Evolutionary conservation across 1,140 invertebrate genomes (phyloP), one percentile per base, ranked within the genome.

Genomic region (Drosophila kepulauana): DNA sequence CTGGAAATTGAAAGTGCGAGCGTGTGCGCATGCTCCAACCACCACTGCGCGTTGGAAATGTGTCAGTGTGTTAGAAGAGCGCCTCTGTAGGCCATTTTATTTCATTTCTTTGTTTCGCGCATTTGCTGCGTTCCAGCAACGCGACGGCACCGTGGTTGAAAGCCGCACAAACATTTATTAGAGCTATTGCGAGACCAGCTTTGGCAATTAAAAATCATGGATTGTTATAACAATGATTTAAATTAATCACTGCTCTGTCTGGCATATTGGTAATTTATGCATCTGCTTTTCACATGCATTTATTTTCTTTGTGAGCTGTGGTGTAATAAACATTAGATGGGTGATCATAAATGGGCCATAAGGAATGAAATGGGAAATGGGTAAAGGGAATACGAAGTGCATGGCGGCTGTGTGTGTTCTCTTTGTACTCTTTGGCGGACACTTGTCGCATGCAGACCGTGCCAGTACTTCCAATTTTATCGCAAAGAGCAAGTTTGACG

Each of bases 41-140:
- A 73, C 35, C 45, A 45, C 16, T 86, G 82, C 75, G 82, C 82
- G 76, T 78, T 88, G 84, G 81, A 87, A 87, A 84, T 87, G 85
- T 88, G 84, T 87, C 87, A 87, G 80, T 87, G 81, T 87, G 85
- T 70, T 87, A 87, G 72, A 63, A 77, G 75, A 77, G 76, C 70
- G 52, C 35, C 41, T 45, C 66, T 61, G 58, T 49, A 48, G 49
- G 35, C 65, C 49, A 56, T 78, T 84, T 49, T 38, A 73, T 79
- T 84, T 49, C 45, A 73, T 79, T 86, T 69, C 82, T 38, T 51
- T 66, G 66, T 70, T 75, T 74, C 63, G 61, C 68, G 49, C 49
- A 54, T 28, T 56, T 45, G 20, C 2, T 28, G 20, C 51, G 51
- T 52, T 54, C 52, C 51, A 57, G 51, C 11, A 7, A 15, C 28